These are phyloP conservation scores for Paramuricea clavata DNA, from an alignment of 92 coral and sea anemone species.

Conservation along the genomic window DNA sequence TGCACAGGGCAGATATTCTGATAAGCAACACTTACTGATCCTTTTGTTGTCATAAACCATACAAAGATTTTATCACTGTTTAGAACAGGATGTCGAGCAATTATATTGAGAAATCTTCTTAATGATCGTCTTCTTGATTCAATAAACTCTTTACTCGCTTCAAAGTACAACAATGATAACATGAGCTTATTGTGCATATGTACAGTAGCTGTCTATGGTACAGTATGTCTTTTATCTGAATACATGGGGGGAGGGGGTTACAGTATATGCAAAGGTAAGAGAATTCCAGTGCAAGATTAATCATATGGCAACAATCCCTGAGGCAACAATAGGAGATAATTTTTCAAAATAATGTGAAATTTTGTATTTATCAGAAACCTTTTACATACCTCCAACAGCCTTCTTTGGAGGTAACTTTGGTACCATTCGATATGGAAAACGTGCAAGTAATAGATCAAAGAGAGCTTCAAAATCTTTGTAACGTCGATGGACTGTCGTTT, in stretches of 20 bases:
- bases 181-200: neutral
- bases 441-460: conserved; percentile 80
- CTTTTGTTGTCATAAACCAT: conserved; percentile 92
- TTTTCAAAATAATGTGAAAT: no score
- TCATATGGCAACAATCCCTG: no score
- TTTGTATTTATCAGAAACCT: neutral
- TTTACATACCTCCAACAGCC: conserved; percentile 92
- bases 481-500: conserved; percentile 90
- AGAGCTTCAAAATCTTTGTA: conserved; percentile 99
- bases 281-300: no score
- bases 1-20: no score
- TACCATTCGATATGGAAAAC: conserved; percentile 93
- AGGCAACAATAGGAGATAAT: no score
- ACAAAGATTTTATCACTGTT: conserved; percentile 87
- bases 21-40: conserved; percentile 88
- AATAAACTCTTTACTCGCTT: conserved; percentile 97
- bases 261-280: no score
- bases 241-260: no score
- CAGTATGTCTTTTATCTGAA: no score
- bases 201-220: no score
- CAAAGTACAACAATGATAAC: neutral
- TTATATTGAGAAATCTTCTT: conserved; percentile 84
- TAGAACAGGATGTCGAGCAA: conserved; percentile 90
- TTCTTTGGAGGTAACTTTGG: conserved; percentile 97
- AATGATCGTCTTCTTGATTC: conserved; percentile 94